These are phyloP conservation scores for Agrotis puta DNA, from an alignment of 2,888 invertebrate genomes.

Conservation along the genomic window DNA sequence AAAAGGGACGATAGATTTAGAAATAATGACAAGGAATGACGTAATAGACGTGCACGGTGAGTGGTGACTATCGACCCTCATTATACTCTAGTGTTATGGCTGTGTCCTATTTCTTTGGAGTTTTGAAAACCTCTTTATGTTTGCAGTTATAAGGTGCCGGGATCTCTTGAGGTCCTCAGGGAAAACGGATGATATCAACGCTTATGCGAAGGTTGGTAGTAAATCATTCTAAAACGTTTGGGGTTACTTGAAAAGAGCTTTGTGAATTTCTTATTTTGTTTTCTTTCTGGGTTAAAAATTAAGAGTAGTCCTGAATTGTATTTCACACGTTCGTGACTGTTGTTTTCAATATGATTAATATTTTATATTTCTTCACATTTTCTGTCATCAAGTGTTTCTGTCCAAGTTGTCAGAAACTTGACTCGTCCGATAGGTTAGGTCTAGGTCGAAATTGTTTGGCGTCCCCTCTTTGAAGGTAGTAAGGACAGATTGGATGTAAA, in stretches of 20 bases:
- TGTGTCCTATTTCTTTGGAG: slow-evolving; percentile 30
- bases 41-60: slow-evolving; percentile 93
- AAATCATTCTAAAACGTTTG: slow-evolving; percentile 21
- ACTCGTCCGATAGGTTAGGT: too few species aligned
- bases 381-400: too few species aligned
- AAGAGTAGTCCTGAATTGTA: too few species aligned
- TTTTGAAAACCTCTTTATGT: slow-evolving; percentile 59
- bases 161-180: slow-evolving; percentile 93
- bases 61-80: slow-evolving; percentile 88
- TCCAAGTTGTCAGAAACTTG: too few species aligned
- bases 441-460: too few species aligned
- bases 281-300: not conserved
- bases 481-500: not conserved
- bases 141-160: slow-evolving; percentile 94
- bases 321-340: not conserved
- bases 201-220: slow-evolving; percentile 94
- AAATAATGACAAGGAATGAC: slow-evolving; percentile 90
- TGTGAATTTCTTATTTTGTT: not conserved
- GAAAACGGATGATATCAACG: slow-evolving; percentile 93
- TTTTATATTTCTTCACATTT: too few species aligned
- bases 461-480: too few species aligned
- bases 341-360: not conserved
- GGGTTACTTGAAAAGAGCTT: slow-evolving; percentile 1
- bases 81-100: slow-evolving; percentile 43
- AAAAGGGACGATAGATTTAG: slow-evolving; percentile 92